Evolutionary conservation across 2,797 vertebrate species (phyloP).

Genomic region (Gephyroberyx darwinii): DNA sequence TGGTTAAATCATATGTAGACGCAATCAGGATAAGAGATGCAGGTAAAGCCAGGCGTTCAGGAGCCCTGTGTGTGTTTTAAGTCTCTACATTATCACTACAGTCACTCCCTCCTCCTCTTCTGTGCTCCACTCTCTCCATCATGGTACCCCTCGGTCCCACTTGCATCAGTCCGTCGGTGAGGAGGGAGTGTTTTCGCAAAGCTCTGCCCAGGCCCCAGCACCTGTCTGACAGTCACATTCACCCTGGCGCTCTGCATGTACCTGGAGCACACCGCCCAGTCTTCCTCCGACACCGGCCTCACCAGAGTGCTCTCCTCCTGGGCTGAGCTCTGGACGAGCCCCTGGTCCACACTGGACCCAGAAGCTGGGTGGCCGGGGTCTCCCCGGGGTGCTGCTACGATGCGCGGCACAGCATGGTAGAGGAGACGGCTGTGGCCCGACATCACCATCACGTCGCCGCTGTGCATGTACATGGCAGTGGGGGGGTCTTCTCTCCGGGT

Average conservation of each 20-base stretch:
- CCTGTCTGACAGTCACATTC: slow-evolving; percentile 94
- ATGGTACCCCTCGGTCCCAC: not conserved
- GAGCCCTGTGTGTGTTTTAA: slow-evolving; percentile 11
- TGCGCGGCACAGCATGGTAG: slow-evolving; percentile 93
- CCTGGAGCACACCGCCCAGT: slow-evolving; percentile 88
- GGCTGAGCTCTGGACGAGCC: slow-evolving; percentile 55
- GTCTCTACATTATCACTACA: slow-evolving; percentile 23
- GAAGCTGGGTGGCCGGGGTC: slow-evolving; percentile 69
- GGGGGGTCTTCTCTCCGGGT: slow-evolving; percentile 85
- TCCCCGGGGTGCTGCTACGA: slow-evolving; percentile 78
- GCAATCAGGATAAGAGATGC: too few species aligned
- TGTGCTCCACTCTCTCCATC: slow-evolving; percentile 3
- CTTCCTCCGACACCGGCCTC: slow-evolving; percentile 79
- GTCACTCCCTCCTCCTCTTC: slow-evolving; percentile 56
- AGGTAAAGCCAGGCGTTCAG: too few species aligned
- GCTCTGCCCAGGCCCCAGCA: slow-evolving; percentile 84
- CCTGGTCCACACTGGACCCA: slow-evolving; percentile 42
- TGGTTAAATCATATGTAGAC: too few species aligned
- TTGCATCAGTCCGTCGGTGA: not conserved
- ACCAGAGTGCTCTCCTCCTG: slow-evolving; percentile 15
- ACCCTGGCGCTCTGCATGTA: slow-evolving; percentile 90
- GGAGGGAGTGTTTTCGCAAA: slow-evolving; percentile 70
- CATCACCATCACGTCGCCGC: slow-evolving; percentile 97
- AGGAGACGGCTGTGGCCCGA: slow-evolving; percentile 92
- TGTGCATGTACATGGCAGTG: slow-evolving; percentile 93